A percentile compares a stretch with the other conserved stretches of the same genome.
Conservation (phyloP, 1,140 invertebrate genomes). For the Danaus melanippus region DNA sequence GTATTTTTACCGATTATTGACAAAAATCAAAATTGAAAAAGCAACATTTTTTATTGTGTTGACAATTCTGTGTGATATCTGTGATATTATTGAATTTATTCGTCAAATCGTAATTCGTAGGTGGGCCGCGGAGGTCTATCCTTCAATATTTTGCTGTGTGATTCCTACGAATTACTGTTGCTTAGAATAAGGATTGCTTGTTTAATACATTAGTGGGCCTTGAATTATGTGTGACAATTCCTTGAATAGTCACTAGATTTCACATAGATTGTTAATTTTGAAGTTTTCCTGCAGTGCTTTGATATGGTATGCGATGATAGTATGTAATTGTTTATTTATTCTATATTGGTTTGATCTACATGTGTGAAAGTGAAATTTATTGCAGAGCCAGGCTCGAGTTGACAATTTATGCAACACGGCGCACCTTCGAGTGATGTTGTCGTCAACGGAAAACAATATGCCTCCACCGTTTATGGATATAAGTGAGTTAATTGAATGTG, state of each 20-base stretch:
- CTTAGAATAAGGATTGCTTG: too few relatives aligned
- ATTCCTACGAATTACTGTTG: too few relatives aligned
- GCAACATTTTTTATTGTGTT: not conserved
- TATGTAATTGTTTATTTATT: constrained; percentile 57
- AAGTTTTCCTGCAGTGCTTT: not conserved
- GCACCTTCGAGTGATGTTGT: constrained; percentile 53
- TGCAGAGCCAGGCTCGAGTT: constrained; percentile 48
- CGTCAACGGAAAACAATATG: constrained; percentile 43
- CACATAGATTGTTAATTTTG: constrained; percentile 2
- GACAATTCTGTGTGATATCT: too few relatives aligned
- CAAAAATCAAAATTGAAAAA: constrained; percentile 1
- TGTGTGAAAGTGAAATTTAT: constrained; percentile 47
- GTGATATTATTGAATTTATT: too few relatives aligned
- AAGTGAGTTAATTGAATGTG: constrained; percentile 30
- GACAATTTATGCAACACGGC: constrained; percentile 46
- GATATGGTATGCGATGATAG: constrained; percentile 43
- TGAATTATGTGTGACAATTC: constrained; percentile 27
- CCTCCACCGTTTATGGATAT: constrained; percentile 54
- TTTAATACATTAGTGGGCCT: constrained; percentile 16
- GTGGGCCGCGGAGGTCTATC: too few relatives aligned
- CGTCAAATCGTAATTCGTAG: too few relatives aligned
- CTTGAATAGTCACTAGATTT: constrained; percentile 6
- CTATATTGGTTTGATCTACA: constrained; percentile 36
- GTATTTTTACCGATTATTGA: not conserved
- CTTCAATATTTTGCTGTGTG: too few relatives aligned